Evolutionary conservation across 2,888 invertebrate genomes (phyloP), one percentile per base, ranked within the genome.

Genomic region (Entomobrya proxima): DNA sequence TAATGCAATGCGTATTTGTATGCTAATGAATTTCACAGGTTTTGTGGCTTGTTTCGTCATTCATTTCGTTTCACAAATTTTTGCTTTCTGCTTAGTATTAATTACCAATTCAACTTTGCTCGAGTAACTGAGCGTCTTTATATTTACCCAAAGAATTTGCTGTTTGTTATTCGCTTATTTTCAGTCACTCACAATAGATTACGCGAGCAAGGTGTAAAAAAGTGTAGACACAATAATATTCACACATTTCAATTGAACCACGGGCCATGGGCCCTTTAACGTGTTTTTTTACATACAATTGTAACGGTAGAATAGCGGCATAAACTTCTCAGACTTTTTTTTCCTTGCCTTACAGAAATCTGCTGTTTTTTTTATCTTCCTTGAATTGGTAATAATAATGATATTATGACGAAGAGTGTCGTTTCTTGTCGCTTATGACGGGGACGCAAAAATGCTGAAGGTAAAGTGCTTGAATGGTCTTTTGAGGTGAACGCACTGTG

Each of bases 401-500:
- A 84, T 83, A 55, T 55, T 50, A 64, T 75, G 75, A 82, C 74
- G 61, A 81, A 74, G 61, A 74, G 81, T 76, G 83, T 83, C 83
- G 64, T 52, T 58, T 27, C 35, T 52, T 27, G 21, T 44, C 44
- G 37, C 7, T 55, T 21, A 67, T 40, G 67, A 72, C 58, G 50
- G 32, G 67, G 47, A 18, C 61, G 75, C n/a, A n/a, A n/a, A n/a
- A n/a, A 78, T 74, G 32, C 50, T 75, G n/a, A 37, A 72, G 21
- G 24, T 67, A 40, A 21, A 37, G 11, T 13, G 61, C n/a, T 27
- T n/a, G 58, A 72, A 58, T 61, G n/a, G 64, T 76, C 69, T 75
- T 61, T 64, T 40, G 85, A 78, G 85, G 85, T 85, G 85, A 85
- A 85, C 78, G 85, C 72, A 85, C 85, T 85, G 85, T 84, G 75